A percentile compares a stretch with the other conserved stretches of the same genome.
Evolutionary conservation across 2,797 vertebrate species (phyloP).

Genomic region (Pangasius mekongensis): DNA sequence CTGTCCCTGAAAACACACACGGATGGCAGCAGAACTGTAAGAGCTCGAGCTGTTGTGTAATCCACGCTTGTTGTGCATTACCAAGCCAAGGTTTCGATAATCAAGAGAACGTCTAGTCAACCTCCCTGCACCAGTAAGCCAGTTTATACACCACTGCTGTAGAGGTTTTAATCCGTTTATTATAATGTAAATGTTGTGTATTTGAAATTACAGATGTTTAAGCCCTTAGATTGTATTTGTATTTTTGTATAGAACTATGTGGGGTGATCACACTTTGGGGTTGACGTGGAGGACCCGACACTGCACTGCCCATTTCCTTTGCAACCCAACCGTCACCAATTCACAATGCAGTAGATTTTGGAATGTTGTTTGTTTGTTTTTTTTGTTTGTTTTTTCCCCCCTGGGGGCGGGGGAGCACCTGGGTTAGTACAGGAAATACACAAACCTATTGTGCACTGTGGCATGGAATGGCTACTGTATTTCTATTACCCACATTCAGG

Average conservation of each 20-base stretch:
- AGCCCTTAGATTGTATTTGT: slow-evolving; percentile 78
- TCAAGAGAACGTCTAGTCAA: slow-evolving; percentile 60
- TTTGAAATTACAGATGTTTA: slow-evolving; percentile 71
- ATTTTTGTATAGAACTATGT: slow-evolving; percentile 83
- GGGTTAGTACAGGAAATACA: slow-evolving; percentile 14
- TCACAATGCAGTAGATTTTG: slow-evolving; percentile 61
- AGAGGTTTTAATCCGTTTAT: slow-evolving; percentile 68
- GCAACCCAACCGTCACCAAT: slow-evolving; percentile 48
- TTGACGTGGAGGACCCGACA: slow-evolving; percentile 64
- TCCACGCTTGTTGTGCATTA: slow-evolving; percentile 69
- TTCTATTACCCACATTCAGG: slow-evolving; percentile 54
- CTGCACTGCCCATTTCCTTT: slow-evolving; percentile 55
- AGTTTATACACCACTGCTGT: slow-evolving; percentile 75
- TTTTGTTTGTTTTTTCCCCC: too few species aligned
- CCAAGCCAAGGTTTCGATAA: slow-evolving; percentile 61
- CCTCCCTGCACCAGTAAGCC: slow-evolving; percentile 62
- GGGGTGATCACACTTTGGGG: slow-evolving; percentile 62
- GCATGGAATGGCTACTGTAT: slow-evolving; percentile 28
- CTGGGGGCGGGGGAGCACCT: neutral
- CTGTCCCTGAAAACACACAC: slow-evolving; percentile 30
- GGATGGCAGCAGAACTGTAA: slow-evolving; percentile 28
- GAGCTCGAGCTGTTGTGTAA: slow-evolving; percentile 61
- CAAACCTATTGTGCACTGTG: slow-evolving; percentile 32
- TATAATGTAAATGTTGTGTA: slow-evolving; percentile 73
- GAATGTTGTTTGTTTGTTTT: neutral